Evolutionary conservation across 2,797 vertebrate species (phyloP), one percentile per base, ranked within the genome.

Genomic region (Eospalax fontanierii): DNA sequence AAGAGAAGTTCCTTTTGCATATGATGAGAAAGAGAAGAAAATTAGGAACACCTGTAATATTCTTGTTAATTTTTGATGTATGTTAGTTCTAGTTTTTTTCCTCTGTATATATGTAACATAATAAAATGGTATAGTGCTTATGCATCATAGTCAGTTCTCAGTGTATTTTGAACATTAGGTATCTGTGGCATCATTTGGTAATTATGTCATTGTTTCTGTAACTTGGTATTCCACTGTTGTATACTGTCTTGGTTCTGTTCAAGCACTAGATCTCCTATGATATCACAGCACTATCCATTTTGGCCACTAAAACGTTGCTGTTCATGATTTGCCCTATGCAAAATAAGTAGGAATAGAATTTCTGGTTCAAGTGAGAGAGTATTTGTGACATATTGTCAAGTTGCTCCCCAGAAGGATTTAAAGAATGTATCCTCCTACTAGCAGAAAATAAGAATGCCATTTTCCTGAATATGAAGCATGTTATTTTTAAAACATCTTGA

Each of bases 141-240:
- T 82, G 54, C 15, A 84, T 68, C 30, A 0, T 66, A 57, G 46
- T 87, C 86, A 91, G 46, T 88, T 92, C 33, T 92, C 71, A 84
- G 61, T 9, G n/a, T 94, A 87, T 92, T 92, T 93, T 89, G 54
- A 92, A 76, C 33, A 74, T 95, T 89, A 94, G 82, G 68, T 81
- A 50, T 89, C 30, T 70, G 83, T 88, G 73, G 84, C 28, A 90
- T 9, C 4, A 75, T 87, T 89, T 92, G 87, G 76, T 76, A 81
- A 22, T 80, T 90, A 83, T 38, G n/a, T 90, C 26, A 30, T 83
- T 94, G 33, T 76, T 88, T 97, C 54, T 83, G 94, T 95, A 92
- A 94, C 79, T 38, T 93, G 7, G 10, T 84, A 83, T 88, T 82
- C 61, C 61, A 88, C 79, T 90, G 22, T 88, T 87, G 38, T 96